phyloP scores from a whole-genome alignment of 1,140 invertebrate genomes.

The Heliconius eleuchia region DNA sequence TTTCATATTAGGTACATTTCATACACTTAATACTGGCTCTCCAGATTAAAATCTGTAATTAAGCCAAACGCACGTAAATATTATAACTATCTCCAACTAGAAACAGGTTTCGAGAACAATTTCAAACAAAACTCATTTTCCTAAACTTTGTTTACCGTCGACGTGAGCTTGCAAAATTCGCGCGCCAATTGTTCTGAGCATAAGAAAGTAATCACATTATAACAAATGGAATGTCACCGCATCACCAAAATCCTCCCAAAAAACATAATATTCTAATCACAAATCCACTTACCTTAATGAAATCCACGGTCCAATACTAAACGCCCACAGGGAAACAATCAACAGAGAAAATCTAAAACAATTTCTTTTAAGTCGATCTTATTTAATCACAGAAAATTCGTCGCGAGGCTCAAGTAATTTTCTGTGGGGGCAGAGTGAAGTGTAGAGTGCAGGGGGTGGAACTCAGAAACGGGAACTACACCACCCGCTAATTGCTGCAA shows the following conservation, averaged over 20 bases:
- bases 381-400: conserved; percentile 71
- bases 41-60: conserved; percentile 24
- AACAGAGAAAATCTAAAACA: conserved; percentile 68
- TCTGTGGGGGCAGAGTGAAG: conserved; percentile 51
- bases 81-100: conserved; percentile 30
- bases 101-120: conserved; percentile 33
- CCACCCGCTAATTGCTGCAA: conserved; percentile 78
- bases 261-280: conserved; percentile 58
- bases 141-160: conserved; percentile 33
- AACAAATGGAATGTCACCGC: conserved; percentile 46
- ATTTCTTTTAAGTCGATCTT: conserved; percentile 70
- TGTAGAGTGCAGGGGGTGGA: conserved; percentile 43
- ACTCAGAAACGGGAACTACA: conserved; percentile 76
- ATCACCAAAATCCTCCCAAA: conserved; percentile 46
- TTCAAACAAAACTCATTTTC: conserved; percentile 38
- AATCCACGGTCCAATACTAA: conserved; percentile 54
- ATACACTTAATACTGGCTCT: neutral
- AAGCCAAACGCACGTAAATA: conserved; percentile 27
- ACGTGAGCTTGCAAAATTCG: conserved; percentile 34
- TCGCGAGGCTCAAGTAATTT: conserved; percentile 73
- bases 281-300: conserved; percentile 69
- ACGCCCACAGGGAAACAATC: conserved; percentile 60
- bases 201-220: conserved; percentile 47
- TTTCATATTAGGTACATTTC: neutral
- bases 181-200: conserved; percentile 22